Conservation (phyloP, 2,797 vertebrate species). For the Halcyon smyrnensis region DNA sequence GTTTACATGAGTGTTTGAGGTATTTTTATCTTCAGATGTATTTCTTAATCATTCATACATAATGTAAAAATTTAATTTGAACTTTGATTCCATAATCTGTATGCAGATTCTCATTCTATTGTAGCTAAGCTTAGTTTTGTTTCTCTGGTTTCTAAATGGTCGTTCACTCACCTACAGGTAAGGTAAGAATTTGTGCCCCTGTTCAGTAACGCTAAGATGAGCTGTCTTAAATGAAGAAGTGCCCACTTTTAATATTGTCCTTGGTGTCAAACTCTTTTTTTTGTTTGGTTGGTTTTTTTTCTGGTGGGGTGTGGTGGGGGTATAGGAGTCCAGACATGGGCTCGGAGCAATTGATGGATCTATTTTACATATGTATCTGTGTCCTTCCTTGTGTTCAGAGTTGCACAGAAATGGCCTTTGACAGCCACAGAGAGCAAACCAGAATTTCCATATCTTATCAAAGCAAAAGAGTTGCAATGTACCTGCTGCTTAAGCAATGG, state of each 20-base stretch:
- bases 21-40: not conserved
- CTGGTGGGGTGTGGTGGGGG: too few relatives aligned
- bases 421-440: not conserved
- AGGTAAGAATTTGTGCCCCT: not conserved
- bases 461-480: not conserved
- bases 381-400: fast-evolving
- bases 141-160: not conserved
- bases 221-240: not conserved
- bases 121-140: not conserved
- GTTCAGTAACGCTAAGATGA: not conserved
- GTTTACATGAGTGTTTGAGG: not conserved
- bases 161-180: not conserved
- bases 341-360: not conserved
- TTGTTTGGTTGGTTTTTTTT: too few relatives aligned
- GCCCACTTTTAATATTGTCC: not conserved
- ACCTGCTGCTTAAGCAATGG: not conserved
- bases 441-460: not conserved
- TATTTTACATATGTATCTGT: fast-evolving
- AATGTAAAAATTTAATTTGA: not conserved
- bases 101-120: not conserved
- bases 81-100: not conserved
- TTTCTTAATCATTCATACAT: fast-evolving
- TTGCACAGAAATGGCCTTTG: not conserved
- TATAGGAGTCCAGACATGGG: not conserved
- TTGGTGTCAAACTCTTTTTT: not conserved